Conservation (phyloP, 2,113 vertebrate genomes). For the Thryonomys swinderianus region DNA sequence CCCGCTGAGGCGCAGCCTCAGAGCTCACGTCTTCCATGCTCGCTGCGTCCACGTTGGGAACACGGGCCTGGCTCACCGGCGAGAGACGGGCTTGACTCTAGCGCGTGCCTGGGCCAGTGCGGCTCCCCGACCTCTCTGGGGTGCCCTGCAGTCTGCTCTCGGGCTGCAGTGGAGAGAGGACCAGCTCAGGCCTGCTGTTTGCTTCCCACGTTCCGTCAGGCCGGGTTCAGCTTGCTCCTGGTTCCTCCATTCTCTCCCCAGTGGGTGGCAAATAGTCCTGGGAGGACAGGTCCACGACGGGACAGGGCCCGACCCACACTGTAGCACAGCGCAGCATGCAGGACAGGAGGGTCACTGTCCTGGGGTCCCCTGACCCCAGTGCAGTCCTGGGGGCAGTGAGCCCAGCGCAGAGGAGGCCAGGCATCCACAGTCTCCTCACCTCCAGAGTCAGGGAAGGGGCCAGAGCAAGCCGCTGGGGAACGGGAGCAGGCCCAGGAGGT, state of each 20-base stretch:
- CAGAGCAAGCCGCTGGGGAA: neutral
- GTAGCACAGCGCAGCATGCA: neutral
- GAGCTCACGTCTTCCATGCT: accelerated
- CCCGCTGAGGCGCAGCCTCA: neutral
- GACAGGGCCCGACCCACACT: neutral
- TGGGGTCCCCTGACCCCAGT: neutral
- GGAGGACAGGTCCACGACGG: neutral
- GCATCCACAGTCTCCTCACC: neutral
- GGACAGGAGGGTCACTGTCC: neutral
- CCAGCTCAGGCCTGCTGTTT: neutral
- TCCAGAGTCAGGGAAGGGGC: neutral
- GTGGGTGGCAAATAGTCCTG: too few species aligned
- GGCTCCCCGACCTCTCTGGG: neutral
- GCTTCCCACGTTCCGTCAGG: neutral
- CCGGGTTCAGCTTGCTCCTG: neutral
- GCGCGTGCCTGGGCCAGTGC: neutral
- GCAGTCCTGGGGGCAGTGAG: neutral
- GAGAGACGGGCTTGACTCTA: neutral
- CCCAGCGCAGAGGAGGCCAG: neutral
- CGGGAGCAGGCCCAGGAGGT: neutral
- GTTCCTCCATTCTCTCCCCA: too few species aligned
- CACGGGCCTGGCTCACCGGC: too few species aligned
- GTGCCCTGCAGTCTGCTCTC: neutral
- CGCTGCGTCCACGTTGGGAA: neutral
- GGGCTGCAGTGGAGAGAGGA: too few species aligned